Percentiles rank a stretch among this genome's conserved stretches.
These are phyloP conservation scores for Nestor notabilis DNA, from an alignment of 2,113 vertebrate species.

Conservation along the genomic window DNA sequence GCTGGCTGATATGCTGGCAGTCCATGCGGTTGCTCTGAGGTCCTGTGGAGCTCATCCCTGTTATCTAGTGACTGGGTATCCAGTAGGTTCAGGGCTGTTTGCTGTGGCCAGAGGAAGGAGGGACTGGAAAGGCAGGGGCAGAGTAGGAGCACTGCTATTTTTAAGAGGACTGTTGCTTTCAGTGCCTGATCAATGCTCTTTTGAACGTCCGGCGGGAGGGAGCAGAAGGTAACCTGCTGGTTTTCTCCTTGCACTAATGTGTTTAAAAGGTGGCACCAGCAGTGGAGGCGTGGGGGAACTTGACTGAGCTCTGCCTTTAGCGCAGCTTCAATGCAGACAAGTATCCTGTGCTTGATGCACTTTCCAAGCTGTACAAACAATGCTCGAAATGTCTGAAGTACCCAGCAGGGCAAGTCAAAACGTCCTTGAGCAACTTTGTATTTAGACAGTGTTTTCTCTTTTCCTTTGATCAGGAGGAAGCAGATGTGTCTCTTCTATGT, in stretches of 20 bases:
- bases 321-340: neutral
- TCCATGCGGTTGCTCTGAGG: rapidly evolving
- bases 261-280: slow-evolving; percentile 25
- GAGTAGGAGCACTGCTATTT: neutral
- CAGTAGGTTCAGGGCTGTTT: neutral
- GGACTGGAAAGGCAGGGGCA: neutral
- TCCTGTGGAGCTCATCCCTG: neutral
- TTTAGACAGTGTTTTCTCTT: slow-evolving; percentile 15
- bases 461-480: slow-evolving; percentile 5
- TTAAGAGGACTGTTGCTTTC: neutral
- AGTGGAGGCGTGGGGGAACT: neutral
- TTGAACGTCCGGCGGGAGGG: neutral
- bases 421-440: slow-evolving; percentile 30
- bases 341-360: neutral
- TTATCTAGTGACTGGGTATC: rapidly evolving
- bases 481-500: slow-evolving; percentile 39
- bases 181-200: neutral
- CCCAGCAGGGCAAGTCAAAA: slow-evolving; percentile 47
- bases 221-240: slow-evolving; percentile 27
- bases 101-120: neutral
- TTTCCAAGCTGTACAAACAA: slow-evolving; percentile 40
- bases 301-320: neutral
- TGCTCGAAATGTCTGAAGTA: slow-evolving; percentile 19
- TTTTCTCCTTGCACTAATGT: slow-evolving; percentile 2
- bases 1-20: neutral